phyloP scores from a whole-genome alignment of 1,140 invertebrate species.

The Nylanderia fulva region DNA sequence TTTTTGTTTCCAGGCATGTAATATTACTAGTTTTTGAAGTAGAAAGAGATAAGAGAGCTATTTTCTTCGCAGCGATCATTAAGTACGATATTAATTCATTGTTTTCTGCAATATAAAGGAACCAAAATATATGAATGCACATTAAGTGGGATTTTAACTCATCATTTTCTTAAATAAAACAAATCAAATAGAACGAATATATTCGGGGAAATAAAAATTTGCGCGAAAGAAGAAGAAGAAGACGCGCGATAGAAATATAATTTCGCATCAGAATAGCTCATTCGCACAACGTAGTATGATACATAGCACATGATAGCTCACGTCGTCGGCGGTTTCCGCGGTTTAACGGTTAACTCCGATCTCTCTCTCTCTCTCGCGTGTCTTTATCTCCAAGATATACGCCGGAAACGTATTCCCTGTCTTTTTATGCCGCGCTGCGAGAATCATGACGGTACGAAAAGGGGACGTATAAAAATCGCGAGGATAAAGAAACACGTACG shows the following conservation, averaged over 20 bases:
- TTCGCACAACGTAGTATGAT: constrained; percentile 31
- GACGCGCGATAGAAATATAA: constrained; percentile 22
- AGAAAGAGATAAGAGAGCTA: background rate
- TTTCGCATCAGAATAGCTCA: constrained; percentile 25
- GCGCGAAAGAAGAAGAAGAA: background rate
- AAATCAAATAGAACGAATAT: too few relatives aligned
- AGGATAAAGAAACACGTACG: constrained; percentile 19
- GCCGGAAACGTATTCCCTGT: constrained; percentile 49
- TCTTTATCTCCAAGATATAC: constrained; percentile 45
- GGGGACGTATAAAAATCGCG: constrained; percentile 43
- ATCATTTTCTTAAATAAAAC: too few relatives aligned
- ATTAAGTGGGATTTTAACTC: too few relatives aligned
- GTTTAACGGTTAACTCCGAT: constrained; percentile 50
- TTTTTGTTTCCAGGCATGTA: background rate
- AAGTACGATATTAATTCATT: background rate
- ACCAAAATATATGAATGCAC: too few relatives aligned
- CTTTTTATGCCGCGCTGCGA: constrained; percentile 35
- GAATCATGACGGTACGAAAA: constrained; percentile 27
- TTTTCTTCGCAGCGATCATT: background rate
- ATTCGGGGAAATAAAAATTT: constrained; percentile 10
- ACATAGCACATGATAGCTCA: constrained; percentile 34
- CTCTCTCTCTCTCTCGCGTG: background rate
- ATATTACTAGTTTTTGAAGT: constrained; percentile 5
- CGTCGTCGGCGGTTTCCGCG: constrained; percentile 31
- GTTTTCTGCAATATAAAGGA: background rate